Evolutionary conservation across 1,140 invertebrate genomes (phyloP).

Genomic region (Hyles vespertilio): DNA sequence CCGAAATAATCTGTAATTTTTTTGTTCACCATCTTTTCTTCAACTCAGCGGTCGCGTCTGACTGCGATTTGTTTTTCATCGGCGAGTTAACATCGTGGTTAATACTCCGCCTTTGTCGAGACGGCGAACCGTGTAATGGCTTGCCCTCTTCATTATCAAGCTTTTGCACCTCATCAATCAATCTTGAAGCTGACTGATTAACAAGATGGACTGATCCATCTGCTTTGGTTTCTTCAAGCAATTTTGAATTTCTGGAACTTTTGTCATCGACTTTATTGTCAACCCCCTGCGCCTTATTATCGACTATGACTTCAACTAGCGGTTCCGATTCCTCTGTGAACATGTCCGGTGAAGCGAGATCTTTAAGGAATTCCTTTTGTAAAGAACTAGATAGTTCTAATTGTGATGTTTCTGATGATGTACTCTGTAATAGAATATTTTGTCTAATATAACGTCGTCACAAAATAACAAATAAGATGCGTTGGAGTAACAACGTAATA

Average conservation of each 20-base stretch:
- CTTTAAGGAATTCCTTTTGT: slow-evolving; percentile 6
- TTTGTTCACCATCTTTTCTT: slow-evolving; percentile 66
- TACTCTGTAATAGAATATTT: neutral
- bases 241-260: no score
- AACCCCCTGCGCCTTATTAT: slow-evolving; percentile 3
- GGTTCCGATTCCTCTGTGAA: slow-evolving; percentile 27
- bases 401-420: slow-evolving; percentile 5
- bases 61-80: neutral
- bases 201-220: no score
- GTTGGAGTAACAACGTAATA: neutral
- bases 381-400: slow-evolving; percentile 9
- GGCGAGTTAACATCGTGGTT: neutral
- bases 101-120: neutral
- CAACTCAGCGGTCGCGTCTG: slow-evolving; percentile 41
- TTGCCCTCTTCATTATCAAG: slow-evolving; percentile 38
- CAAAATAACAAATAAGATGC: neutral
- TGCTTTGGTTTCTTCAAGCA: no score
- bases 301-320: slow-evolving; percentile 12
- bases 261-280: neutral
- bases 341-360: slow-evolving; percentile 27
- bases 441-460: neutral
- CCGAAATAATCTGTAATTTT: slow-evolving; percentile 66
- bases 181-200: slow-evolving; percentile 24
- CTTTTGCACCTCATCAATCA: slow-evolving; percentile 52
- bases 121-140: neutral